These are phyloP conservation scores for Mustelus asterias DNA, from an alignment of 2,113 vertebrate species.

Conservation along the genomic window DNA sequence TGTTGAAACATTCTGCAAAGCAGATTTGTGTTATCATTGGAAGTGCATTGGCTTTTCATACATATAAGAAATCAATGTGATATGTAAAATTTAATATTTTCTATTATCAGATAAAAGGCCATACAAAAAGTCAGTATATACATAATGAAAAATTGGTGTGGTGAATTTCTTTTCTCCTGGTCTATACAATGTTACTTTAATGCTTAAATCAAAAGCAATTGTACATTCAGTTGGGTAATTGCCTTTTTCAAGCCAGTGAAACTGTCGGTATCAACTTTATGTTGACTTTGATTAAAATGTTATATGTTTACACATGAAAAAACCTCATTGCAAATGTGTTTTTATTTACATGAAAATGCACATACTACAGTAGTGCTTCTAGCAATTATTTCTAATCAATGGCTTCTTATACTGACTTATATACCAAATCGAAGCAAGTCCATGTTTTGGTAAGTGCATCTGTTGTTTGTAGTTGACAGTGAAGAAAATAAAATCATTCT, in stretches of 20 bases:
- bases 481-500: background rate
- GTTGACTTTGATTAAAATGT: conserved; percentile 34
- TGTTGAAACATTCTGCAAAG: background rate
- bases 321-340: conserved; percentile 33
- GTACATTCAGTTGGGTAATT: conserved; percentile 31
- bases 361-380: background rate
- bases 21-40: conserved; percentile 19
- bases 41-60: background rate
- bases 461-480: background rate
- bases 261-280: conserved; percentile 29
- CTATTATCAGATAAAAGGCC: conserved; percentile 27
- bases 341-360: conserved; percentile 24
- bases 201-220: conserved; percentile 15
- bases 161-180: background rate
- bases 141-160: background rate
- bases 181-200: conserved; percentile 15
- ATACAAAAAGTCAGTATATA: background rate
- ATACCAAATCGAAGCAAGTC: background rate
- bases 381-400: background rate
- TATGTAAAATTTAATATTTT: conserved; percentile 24
- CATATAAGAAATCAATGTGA: background rate
- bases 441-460: background rate
- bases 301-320: conserved; percentile 30
- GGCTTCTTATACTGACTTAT: background rate
- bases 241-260: conserved; percentile 21